Base-by-base conservation (phyloP, 2,113 vertebrate genomes). In the Glaucomys volans region DNA sequence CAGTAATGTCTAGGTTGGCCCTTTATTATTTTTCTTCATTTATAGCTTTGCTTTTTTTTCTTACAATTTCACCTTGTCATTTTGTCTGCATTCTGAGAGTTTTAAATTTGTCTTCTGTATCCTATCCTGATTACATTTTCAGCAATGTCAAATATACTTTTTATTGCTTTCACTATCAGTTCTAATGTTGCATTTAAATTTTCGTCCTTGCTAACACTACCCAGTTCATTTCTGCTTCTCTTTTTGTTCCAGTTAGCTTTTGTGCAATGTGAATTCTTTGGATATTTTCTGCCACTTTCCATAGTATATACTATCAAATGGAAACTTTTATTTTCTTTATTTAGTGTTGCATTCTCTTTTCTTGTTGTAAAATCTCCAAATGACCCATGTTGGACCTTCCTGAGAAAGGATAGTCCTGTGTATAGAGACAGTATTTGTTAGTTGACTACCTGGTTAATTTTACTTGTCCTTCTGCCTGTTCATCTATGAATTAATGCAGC, bases 191-290 rank as follows among this genome's bases (percentile, higher is more conserved):
- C 4, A 8, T 87, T 93, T 93, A 74, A 72, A 42, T 69, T 74
- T 54, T 83, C 50, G 11, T 71, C 26, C 22, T 52, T 76, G 84
- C 22, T 64, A 85, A 57, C 22, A 1, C 57, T 83, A 64, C 17
- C 66, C 30, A 72, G 71, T 80, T 47, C 40, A 32, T 40, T 82
- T 80, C 62, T 79, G 62, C 47, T 44, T 87, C 81, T 89, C 30
- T 66, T 32, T 82, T 59, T 57, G 69, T 77, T 93, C 69, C 67
- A 81, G 59, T 81, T 80, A 90, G 32, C 24, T 95, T 93, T 97
- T 88, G 26, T 52, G 4, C 30, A 90, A 59, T 14, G 4, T 66
- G 75, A 77, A 32, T 82, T 77, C 40, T 74, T 37, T 35, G 62
- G 18, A 82, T 64, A 35, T 64, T 83, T 93, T 91, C 79, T 54